These are phyloP conservation scores for Clarias pachynema DNA, from an alignment of 2,797 vertebrate genomes.

Conservation along the genomic window DNA sequence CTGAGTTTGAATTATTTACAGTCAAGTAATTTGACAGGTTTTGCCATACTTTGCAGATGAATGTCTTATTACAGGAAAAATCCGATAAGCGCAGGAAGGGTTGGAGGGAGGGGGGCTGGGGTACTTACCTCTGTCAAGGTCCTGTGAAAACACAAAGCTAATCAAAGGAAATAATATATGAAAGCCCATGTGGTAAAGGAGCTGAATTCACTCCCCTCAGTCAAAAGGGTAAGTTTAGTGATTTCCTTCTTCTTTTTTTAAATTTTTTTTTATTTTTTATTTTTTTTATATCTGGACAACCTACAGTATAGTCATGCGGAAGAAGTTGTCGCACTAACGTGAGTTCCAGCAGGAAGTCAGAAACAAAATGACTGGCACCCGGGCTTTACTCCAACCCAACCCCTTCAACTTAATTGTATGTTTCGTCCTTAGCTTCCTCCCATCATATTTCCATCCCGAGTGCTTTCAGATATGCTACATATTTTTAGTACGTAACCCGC, in stretches of 20 bases:
- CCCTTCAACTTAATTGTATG: constrained; percentile 40
- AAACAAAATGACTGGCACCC: not conserved
- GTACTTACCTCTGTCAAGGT: constrained; percentile 44
- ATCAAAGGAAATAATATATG: constrained; percentile 41
- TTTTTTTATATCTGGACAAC: too few relatives aligned
- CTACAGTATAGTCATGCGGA: not conserved
- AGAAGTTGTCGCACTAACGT: constrained; percentile 29
- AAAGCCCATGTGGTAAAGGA: constrained; percentile 10
- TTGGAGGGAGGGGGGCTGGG: not conserved
- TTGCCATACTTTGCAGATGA: constrained; percentile 11
- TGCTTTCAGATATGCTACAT: constrained; percentile 58
- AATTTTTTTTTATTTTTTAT: not conserved
- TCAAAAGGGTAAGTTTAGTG: constrained; percentile 55
- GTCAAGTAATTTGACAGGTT: constrained; percentile 26
- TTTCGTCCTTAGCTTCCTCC: constrained; percentile 31
- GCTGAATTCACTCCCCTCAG: constrained; percentile 58
- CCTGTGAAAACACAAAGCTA: constrained; percentile 41
- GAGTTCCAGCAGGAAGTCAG: constrained; percentile 7
- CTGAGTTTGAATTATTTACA: constrained; percentile 33
- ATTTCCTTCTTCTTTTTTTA: constrained; percentile 2
- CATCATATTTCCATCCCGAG: constrained; percentile 57
- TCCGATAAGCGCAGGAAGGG: not conserved
- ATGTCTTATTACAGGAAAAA: constrained; percentile 42
- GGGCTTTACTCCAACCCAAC: not conserved
- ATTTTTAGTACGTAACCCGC: constrained; percentile 68